phyloP scores from a whole-genome alignment of 2,113 vertebrate species.

The Equus przewalskii region DNA sequence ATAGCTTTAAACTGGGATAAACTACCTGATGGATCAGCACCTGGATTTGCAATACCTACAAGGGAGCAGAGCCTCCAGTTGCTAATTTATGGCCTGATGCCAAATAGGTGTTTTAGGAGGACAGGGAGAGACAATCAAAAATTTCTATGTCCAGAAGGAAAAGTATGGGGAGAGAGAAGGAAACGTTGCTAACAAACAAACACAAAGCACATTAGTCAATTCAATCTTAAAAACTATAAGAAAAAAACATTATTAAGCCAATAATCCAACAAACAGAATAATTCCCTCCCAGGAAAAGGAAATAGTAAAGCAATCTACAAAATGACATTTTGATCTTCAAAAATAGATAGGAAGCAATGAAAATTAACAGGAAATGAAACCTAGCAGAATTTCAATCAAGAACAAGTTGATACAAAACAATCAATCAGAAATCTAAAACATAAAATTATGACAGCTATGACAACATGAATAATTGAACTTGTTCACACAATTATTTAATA shows the following conservation, averaged over 20 bases:
- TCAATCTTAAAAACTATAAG: not conserved
- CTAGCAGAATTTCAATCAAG: not conserved
- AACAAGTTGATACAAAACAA: not conserved
- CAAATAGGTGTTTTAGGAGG: not conserved
- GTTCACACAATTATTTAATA: not conserved
- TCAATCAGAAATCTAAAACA: not conserved
- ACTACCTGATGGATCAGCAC: not conserved
- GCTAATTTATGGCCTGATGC: not conserved
- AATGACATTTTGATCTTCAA: not conserved
- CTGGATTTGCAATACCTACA: not conserved
- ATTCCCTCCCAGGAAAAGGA: not conserved
- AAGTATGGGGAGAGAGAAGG: not conserved
- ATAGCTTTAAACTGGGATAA: not conserved
- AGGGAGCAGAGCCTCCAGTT: not conserved
- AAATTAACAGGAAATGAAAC: not conserved
- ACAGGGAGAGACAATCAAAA: not conserved
- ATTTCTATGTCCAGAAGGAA: not conserved
- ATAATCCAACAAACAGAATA: not conserved
- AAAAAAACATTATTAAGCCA: not conserved
- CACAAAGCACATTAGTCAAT: not conserved
- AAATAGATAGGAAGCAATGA: not conserved
- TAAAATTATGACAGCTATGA: not conserved
- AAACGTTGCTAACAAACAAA: not conserved
- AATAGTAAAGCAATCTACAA: not conserved
- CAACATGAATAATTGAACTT: not conserved